phyloP scores from a whole-genome alignment of 2,797 vertebrate genomes.

The Thamnophis elegans region DNA sequence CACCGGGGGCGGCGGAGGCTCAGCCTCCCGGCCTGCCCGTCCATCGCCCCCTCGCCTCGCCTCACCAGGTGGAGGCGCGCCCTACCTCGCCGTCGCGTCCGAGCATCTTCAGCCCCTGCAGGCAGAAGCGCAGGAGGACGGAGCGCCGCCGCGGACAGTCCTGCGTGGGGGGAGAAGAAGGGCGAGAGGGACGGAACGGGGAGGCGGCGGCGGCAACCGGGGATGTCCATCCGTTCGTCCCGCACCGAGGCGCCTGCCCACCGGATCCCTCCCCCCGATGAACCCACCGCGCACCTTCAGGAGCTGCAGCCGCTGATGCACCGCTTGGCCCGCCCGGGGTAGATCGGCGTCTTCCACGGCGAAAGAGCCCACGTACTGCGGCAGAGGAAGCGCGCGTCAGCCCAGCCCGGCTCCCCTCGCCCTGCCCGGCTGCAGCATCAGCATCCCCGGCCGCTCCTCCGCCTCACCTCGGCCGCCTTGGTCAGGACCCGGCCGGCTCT shows the following conservation, averaged over 20 bases:
- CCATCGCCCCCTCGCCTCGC: neutral
- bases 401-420: neutral
- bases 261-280: neutral
- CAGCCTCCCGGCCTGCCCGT: rapidly evolving
- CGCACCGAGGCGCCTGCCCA: rapidly evolving
- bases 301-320: conserved; percentile 80
- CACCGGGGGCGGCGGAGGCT: no score
- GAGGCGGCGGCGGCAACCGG: no score
- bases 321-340: conserved; percentile 78
- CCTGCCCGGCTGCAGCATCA: neutral
- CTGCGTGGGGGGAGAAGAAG: conserved; percentile 59
- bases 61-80: neutral
- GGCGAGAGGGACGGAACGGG: neutral
- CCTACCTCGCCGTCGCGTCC: conserved; percentile 83
- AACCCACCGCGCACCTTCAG: conserved; percentile 76
- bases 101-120: conserved; percentile 92
- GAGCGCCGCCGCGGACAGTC: conserved; percentile 73
- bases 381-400: neutral
- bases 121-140: conserved; percentile 87
- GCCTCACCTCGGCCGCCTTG: conserved; percentile 67
- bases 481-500: conserved; percentile 54
- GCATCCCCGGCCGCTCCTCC: conserved; percentile 11
- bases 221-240: no score
- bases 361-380: conserved; percentile 89
- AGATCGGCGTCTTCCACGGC: conserved; percentile 81